Conservation (phyloP, 1,140 invertebrate genomes). For the Leptinotarsa defecta region DNA sequence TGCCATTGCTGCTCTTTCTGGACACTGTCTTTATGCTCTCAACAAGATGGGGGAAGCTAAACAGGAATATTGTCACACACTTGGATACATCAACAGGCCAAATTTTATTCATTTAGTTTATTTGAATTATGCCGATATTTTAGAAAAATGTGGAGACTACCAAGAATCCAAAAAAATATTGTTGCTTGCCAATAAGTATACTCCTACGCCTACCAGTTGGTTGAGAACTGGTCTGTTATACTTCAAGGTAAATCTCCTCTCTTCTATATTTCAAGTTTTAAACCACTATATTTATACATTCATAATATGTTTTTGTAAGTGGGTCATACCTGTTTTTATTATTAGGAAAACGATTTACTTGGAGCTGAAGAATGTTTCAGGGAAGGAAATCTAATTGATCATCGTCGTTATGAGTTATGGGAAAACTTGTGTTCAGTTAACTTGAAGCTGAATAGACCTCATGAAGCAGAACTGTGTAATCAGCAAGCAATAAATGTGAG, state of each 20-base stretch:
- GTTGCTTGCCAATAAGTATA: constrained; percentile 47
- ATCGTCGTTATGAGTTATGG: constrained; percentile 47
- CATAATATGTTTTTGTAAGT: too few species aligned
- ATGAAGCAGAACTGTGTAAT: constrained; percentile 50
- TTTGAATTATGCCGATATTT: constrained; percentile 40
- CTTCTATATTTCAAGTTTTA: too few species aligned
- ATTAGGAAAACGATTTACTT: constrained; percentile 46
- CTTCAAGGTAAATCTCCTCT: constrained; percentile 21
- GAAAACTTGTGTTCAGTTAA: constrained; percentile 51
- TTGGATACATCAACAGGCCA: constrained; percentile 45
- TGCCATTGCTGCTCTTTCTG: constrained; percentile 40
- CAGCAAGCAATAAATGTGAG: constrained; percentile 38
- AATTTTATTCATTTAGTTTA: constrained; percentile 49
- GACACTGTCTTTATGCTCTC: constrained; percentile 44
- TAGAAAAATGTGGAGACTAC: constrained; percentile 35
- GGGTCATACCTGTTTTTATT: too few species aligned
- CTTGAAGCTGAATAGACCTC: constrained; percentile 41
- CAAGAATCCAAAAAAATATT: constrained; percentile 47
- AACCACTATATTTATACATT: too few species aligned
- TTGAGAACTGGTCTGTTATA: constrained; percentile 45
- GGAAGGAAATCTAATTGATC: constrained; percentile 50
- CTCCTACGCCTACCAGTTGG: constrained; percentile 51
- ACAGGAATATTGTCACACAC: constrained; percentile 43
- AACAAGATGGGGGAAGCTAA: constrained; percentile 41
- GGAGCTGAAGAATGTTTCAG: constrained; percentile 52